Evolutionary conservation across 2,797 vertebrate species (phyloP), one percentile per base, ranked within the genome.

Genomic region (Anas georgica): DNA sequence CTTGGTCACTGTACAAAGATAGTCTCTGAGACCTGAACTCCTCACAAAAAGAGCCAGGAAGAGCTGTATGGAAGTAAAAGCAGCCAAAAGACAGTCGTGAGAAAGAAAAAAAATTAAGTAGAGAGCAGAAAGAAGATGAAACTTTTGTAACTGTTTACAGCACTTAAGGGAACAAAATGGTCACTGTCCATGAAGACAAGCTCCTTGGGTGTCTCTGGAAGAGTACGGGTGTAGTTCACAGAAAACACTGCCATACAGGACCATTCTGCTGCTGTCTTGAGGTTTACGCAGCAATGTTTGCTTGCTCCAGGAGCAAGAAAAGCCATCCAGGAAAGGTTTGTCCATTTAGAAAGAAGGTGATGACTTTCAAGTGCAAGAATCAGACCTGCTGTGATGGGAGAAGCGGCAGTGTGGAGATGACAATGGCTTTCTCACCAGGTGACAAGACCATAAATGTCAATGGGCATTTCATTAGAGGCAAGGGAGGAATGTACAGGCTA

Each of bases 401-500:
- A 90, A 58, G 46, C 33, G n/a, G 84, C 55, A 63, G 35, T 9
- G 39, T 55, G 41, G 50, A 87, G 55, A 54, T 94, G 87, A 82
- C 6, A 3, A 91, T 80, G 46, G 60, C 52, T 90, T 94, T 95
- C 87, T 90, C 46, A 88, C 63, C 79, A 58, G 83, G 75, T 90
- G 85, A 84, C 75, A 70, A 77, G 63, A 82, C 33, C 83, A 68
- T 90, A 93, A 94, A 95, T 83, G 86, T 90, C 94, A 95, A 46
- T 80, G 77, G 86, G 52, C 80, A 93, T 96, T 96, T 96, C 81
- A 93, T 92, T 91, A 91, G 63, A 82, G 74, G 48, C 63, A 84
- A 86, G 70, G 83, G 92, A 79, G 41, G 48, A 86, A 76, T 20
- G 46, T 58, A 77, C 60, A 83, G 85, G 58, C 67, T 80, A 91